These are phyloP conservation scores for Halesus radiatus DNA, from an alignment of 1,140 invertebrate genomes.

Conservation along the genomic window DNA sequence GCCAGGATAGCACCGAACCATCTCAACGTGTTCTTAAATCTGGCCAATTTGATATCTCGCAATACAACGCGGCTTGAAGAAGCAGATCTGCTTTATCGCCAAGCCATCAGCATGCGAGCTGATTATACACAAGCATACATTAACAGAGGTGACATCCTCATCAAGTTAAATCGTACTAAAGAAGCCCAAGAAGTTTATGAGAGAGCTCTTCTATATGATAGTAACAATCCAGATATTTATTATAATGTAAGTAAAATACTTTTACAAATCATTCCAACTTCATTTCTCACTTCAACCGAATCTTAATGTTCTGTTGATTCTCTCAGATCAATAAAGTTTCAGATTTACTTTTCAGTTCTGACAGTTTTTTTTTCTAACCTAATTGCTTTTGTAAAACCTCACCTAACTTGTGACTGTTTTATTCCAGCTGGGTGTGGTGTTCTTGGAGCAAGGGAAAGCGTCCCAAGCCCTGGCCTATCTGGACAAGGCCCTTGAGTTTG, in stretches of 20 bases:
- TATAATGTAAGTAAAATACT: slow-evolving; percentile 85
- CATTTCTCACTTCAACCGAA: background rate
- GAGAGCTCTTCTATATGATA: slow-evolving; percentile 92
- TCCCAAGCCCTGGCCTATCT: slow-evolving; percentile 92
- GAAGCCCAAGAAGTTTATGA: slow-evolving; percentile 97
- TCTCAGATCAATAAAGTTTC: too few relatives aligned
- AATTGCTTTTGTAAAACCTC: too few relatives aligned
- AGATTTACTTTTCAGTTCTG: too few relatives aligned
- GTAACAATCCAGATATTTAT: slow-evolving; percentile 96
- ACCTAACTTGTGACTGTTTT: background rate
- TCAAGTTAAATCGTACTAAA: slow-evolving; percentile 94
- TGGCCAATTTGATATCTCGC: slow-evolving; percentile 95
- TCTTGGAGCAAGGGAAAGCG: slow-evolving; percentile 92
- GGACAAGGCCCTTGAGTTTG: slow-evolving; percentile 92
- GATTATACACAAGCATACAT: slow-evolving; percentile 98
- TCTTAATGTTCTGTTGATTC: background rate
- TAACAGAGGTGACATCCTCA: slow-evolving; percentile 95
- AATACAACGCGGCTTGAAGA: slow-evolving; percentile 93
- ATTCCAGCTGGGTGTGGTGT: slow-evolving; percentile 90
- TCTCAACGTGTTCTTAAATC: slow-evolving; percentile 95
- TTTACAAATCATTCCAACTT: too few relatives aligned
- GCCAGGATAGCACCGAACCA: slow-evolving; percentile 96
- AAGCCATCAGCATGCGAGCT: slow-evolving; percentile 96
- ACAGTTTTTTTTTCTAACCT: too few relatives aligned
- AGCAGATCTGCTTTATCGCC: slow-evolving; percentile 92